phyloP scores from a whole-genome alignment of 2,113 vertebrate genomes.

The Istiophorus platypterus region DNA sequence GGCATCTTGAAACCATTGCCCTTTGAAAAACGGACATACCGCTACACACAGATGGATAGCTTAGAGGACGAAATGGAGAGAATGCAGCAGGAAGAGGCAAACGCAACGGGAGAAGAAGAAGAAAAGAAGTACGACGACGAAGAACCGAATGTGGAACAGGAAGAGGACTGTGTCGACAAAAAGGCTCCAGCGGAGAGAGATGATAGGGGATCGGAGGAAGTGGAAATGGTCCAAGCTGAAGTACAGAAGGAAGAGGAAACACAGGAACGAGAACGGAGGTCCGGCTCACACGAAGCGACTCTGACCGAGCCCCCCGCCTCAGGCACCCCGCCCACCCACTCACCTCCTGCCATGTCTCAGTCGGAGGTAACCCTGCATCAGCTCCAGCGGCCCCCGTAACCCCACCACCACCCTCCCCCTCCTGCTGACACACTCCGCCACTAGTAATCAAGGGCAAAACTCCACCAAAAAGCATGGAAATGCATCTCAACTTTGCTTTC shows the following conservation, averaged over 20 bases:
- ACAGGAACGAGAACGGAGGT: neutral
- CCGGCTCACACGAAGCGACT: neutral
- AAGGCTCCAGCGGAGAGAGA: neutral
- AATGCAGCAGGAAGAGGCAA: neutral
- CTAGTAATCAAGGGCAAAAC: conserved; percentile 45
- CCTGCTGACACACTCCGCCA: conserved; percentile 35
- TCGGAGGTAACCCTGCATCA: conserved; percentile 60
- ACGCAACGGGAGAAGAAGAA: neutral
- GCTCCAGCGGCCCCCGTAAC: conserved; percentile 21
- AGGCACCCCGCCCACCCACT: neutral
- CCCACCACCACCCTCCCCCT: conserved; percentile 31
- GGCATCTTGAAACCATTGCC: neutral
- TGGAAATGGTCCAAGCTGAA: neutral
- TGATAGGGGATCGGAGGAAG: neutral
- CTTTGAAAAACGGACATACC: conserved; percentile 49
- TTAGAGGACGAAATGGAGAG: conserved; percentile 40
- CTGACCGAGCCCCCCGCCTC: neutral
- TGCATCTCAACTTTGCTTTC: conserved; percentile 30
- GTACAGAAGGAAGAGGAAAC: neutral
- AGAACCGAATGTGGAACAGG: conserved; percentile 3
- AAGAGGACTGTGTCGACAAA: neutral
- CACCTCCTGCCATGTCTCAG: conserved; percentile 15
- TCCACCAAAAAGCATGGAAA: conserved; percentile 19
- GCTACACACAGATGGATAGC: conserved; percentile 7
- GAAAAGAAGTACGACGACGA: neutral